Conservation (phyloP, 2,797 vertebrate genomes). For the Gallinago nigripennis region DNA sequence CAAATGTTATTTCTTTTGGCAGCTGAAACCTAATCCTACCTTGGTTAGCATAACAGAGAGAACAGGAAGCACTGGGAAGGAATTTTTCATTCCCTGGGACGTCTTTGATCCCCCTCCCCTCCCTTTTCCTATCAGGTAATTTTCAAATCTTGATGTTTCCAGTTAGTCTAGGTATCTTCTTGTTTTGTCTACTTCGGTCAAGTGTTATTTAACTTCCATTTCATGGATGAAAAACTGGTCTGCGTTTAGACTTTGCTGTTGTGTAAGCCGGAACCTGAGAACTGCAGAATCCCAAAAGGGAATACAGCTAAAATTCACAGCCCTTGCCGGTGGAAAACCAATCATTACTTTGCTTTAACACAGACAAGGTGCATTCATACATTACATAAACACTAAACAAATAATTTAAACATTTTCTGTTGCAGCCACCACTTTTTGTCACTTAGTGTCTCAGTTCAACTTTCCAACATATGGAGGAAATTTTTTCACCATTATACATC, state of each 20-base stretch:
- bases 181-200: slow-evolving; percentile 77
- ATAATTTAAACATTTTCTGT: not conserved
- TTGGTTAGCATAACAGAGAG: slow-evolving; percentile 77
- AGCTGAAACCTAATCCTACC: slow-evolving; percentile 79
- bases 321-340: slow-evolving; percentile 55
- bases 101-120: slow-evolving; percentile 70
- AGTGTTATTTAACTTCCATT: slow-evolving; percentile 54
- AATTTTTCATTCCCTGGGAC: slow-evolving; percentile 78
- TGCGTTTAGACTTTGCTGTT: slow-evolving; percentile 36
- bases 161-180: slow-evolving; percentile 76
- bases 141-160: slow-evolving; percentile 77
- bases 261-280: slow-evolving; percentile 72
- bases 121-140: slow-evolving; percentile 79
- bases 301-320: slow-evolving; percentile 43
- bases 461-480: not conserved
- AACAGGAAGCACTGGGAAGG: slow-evolving; percentile 69
- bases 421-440: slow-evolving; percentile 25
- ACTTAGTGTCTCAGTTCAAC: not conserved
- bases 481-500: not conserved
- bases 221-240: slow-evolving; percentile 45
- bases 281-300: slow-evolving; percentile 48
- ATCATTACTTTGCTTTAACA: slow-evolving; percentile 16
- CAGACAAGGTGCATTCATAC: slow-evolving; percentile 56
- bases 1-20: slow-evolving; percentile 79
- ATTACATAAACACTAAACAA: slow-evolving; percentile 44